These are phyloP conservation scores for Microcebus ravelobensis DNA, from an alignment of 2,113 vertebrate genomes.

Conservation along the genomic window DNA sequence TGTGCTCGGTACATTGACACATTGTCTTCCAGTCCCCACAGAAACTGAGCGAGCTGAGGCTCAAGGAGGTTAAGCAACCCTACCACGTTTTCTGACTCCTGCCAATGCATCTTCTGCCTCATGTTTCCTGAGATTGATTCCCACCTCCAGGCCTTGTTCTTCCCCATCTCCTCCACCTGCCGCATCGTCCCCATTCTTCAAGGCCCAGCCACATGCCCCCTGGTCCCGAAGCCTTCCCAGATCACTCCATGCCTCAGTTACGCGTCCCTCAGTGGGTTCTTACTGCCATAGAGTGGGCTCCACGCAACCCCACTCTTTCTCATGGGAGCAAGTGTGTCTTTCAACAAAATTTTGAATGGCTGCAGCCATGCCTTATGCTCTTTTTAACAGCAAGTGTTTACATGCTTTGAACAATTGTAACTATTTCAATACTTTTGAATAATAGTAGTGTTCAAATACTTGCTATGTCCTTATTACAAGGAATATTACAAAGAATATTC, in stretches of 20 bases:
- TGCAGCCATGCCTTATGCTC: background rate
- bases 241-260: background rate
- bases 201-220: background rate
- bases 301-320: background rate
- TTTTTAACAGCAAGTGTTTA: background rate
- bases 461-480: background rate
- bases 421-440: background rate
- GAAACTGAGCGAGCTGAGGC: background rate
- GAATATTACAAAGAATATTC: no score
- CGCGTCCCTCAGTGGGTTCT: background rate
- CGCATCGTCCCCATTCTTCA: background rate
- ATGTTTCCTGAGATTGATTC: background rate
- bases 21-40: background rate
- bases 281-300: no score
- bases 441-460: background rate
- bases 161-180: fast-evolving
- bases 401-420: background rate
- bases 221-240: background rate
- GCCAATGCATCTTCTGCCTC: background rate
- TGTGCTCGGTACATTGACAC: no score
- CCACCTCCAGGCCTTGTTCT: fast-evolving
- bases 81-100: background rate
- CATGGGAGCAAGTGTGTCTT: background rate
- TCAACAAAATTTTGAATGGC: background rate
- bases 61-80: background rate